A percentile compares a stretch with the other conserved stretches of the same genome.
phyloP scores from a whole-genome alignment of 2,113 vertebrate species.

The Chloropsis hardwickii region DNA sequence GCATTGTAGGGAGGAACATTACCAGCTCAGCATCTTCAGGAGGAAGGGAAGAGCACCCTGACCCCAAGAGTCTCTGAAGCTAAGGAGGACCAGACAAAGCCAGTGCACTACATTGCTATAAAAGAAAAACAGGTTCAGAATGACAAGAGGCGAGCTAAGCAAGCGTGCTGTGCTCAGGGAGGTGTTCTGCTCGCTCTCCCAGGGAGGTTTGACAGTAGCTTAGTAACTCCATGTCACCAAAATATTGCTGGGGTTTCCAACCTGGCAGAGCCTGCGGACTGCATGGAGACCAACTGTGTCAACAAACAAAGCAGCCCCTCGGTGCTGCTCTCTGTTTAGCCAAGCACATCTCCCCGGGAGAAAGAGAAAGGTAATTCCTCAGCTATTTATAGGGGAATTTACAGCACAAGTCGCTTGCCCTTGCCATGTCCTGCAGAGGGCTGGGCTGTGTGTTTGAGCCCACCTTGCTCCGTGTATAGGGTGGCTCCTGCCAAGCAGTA shows the following conservation, averaged over 20 bases:
- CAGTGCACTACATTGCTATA: neutral
- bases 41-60: neutral
- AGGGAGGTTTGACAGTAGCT: slow-evolving; percentile 40
- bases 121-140: neutral
- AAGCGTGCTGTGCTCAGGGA: neutral
- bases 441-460: neutral
- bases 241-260: slow-evolving; percentile 74
- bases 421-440: neutral
- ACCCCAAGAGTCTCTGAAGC: neutral
- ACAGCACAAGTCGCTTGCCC: neutral
- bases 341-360: slow-evolving; percentile 39
- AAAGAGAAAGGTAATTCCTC: slow-evolving; percentile 30
- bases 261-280: neutral
- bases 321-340: neutral
- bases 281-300: slow-evolving; percentile 66
- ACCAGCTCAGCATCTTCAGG: neutral
- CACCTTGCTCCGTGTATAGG: slow-evolving; percentile 39
- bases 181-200: slow-evolving; percentile 8
- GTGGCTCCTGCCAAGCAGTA: slow-evolving; percentile 40
- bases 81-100: neutral
- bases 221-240: slow-evolving; percentile 68
- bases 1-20: neutral
- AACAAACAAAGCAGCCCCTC: slow-evolving; percentile 64
- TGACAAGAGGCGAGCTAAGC: neutral
- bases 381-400: slow-evolving; percentile 44